Evolutionary conservation across 2,113 vertebrate genomes (phyloP).

Genomic region (Halcyon senegalensis): DNA sequence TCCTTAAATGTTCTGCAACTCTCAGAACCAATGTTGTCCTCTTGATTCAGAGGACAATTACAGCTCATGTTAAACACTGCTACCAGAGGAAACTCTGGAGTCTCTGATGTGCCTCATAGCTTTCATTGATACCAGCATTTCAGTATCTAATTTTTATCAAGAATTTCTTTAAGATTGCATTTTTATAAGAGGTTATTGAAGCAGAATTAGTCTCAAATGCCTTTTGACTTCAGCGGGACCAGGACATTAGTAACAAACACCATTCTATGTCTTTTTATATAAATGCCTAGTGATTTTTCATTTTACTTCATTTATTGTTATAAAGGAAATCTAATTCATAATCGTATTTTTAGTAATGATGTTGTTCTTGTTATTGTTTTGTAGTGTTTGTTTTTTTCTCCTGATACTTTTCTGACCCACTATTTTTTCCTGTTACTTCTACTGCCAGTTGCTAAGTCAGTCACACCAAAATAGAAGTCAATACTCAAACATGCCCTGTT

Average conservation of each 20-base stretch:
- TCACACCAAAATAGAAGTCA: not conserved
- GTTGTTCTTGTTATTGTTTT: not conserved
- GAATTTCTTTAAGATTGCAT: not conserved
- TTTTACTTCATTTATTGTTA: not conserved
- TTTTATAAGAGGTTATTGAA: not conserved
- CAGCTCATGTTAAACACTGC: not conserved
- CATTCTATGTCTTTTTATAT: not conserved
- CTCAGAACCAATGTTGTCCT: not conserved
- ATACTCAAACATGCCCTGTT: not conserved
- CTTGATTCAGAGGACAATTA: not conserved
- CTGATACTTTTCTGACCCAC: not conserved
- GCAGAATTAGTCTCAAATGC: not conserved
- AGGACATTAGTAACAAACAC: not conserved
- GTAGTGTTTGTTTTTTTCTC: not conserved
- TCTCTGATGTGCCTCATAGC: not conserved
- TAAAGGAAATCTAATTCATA: not conserved
- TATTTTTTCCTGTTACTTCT: constrained; percentile 39
- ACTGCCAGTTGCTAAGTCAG: not conserved
- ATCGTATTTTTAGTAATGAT: not conserved
- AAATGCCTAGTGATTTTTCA: not conserved
- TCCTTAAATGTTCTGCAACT: not conserved
- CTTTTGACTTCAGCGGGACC: not conserved
- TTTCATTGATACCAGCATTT: not conserved
- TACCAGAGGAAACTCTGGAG: not conserved
- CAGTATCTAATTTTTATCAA: not conserved